Evolutionary conservation across 1,140 invertebrate species (phyloP), one percentile per base, ranked within the genome.

Genomic region (Camponotus vicinus): DNA sequence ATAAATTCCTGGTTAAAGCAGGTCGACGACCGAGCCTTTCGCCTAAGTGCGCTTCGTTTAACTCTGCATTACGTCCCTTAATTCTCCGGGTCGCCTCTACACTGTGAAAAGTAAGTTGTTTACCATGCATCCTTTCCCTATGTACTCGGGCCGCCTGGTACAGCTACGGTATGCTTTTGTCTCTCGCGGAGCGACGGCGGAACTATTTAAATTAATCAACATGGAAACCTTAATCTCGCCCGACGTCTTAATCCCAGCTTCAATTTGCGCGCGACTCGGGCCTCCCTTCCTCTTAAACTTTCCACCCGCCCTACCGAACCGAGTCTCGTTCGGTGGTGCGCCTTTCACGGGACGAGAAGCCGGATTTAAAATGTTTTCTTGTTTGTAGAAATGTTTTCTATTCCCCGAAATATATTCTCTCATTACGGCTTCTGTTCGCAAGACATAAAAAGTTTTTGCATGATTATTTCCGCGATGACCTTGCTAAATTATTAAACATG

Each of bases 141-240:
- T 63, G 34, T 80, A 66, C 42, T 75, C 37, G 49, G 11, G 49
- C 66, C 15, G 32, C 66, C n/a, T n/a, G 32, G 59, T 57, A 57
- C 11, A 71, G 40, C 73, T 79, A 27, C 40, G 34, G 66, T 45
- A 37, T 64, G 64, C 86, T 85, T 90, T 90, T 91, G 88, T 91
- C 88, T 86, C 66, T 70, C 77, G 42, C 52, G 42, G 52, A 77
- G 61, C 86, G 49, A 42, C 71, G 37, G 71, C 78, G 70, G 86
- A 88, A 91, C 89, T 90, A 91, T 90, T 91, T 91, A 90, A 91
- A 90, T 91, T 90, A 90, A 91, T 91, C 89, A 91, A 91, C 89
- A 90, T 89, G 86, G 77, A 90, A 88, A 84, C 86, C 88, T 90
- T 89, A 91, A 91, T 88, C 88, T 88, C 76, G 52, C 71, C 85